Percentiles rank a stretch among this genome's conserved stretches.
phyloP scores from a whole-genome alignment of 2,797 vertebrate genomes.

The Leptatherina wallacei region DNA sequence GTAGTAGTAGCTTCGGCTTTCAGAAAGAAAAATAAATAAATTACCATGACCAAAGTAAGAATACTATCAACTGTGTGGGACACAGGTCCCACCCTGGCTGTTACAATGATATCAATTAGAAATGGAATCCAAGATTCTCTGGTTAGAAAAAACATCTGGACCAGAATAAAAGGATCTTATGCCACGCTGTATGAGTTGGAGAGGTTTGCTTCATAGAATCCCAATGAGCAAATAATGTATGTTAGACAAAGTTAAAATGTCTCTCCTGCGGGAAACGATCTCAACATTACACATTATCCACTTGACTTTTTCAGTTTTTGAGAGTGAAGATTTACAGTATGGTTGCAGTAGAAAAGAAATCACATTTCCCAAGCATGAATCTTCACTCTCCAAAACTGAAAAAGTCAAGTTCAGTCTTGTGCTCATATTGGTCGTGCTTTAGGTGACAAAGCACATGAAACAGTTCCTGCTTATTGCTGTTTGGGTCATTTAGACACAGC shows the following conservation, averaged over 20 bases:
- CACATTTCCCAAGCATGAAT: not conserved
- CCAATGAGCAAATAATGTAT: conserved; percentile 36
- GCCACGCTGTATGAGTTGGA: conserved; percentile 37
- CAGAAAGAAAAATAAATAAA: conserved; percentile 12
- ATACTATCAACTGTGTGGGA: conserved; percentile 29
- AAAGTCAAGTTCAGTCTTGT: conserved; percentile 16
- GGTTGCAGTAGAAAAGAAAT: not conserved
- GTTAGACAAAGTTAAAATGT: conserved; percentile 30
- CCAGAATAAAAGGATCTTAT: conserved; percentile 63
- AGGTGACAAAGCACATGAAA: conserved; percentile 31
- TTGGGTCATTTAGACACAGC: conserved; percentile 31
- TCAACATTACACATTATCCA: conserved; percentile 32
- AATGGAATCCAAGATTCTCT: conserved; percentile 35
- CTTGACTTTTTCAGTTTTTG: conserved; percentile 25
- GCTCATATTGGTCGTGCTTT: conserved; percentile 16
- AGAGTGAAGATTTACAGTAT: conserved; percentile 2
- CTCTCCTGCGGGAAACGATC: conserved; percentile 13
- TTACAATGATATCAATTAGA: conserved; percentile 51
- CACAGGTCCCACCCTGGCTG: not conserved
- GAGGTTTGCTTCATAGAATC: conserved; percentile 33
- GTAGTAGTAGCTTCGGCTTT: conserved; percentile 11
- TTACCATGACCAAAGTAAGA: conserved; percentile 34
- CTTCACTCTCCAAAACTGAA: conserved; percentile 12
- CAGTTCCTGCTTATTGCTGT: conserved; percentile 28
- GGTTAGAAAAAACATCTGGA: conserved; percentile 46